These are phyloP conservation scores for Prunella himalayana DNA, from an alignment of 2,113 vertebrate genomes.

Conservation along the genomic window DNA sequence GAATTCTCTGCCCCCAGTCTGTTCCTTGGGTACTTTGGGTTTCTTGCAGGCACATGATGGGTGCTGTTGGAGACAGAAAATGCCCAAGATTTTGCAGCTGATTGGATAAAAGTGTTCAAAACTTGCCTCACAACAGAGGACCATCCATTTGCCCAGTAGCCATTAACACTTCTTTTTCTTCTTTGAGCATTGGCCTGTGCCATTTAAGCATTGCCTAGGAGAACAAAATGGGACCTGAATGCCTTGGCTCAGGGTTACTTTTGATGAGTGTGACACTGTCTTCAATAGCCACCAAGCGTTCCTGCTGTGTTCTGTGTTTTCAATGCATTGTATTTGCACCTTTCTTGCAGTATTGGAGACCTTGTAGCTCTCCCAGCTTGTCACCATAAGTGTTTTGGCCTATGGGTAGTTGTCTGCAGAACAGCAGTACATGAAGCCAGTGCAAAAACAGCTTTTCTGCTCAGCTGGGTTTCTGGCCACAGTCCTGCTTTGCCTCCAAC, in stretches of 20 bases:
- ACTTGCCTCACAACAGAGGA: neutral
- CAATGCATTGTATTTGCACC: neutral
- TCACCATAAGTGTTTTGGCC: neutral
- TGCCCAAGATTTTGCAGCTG: neutral
- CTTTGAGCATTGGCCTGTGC: neutral
- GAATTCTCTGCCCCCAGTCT: neutral
- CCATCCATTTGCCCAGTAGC: neutral
- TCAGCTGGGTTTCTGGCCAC: neutral
- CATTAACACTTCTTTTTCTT: neutral
- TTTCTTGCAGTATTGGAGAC: neutral
- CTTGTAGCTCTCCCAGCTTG: rapidly evolving
- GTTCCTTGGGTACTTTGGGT: neutral
- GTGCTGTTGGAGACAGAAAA: neutral
- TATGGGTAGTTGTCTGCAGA: neutral
- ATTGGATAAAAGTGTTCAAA: neutral
- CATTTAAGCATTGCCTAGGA: neutral
- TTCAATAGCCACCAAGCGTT: neutral
- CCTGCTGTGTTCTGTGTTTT: neutral
- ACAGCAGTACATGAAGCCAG: neutral
- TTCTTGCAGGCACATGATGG: neutral
- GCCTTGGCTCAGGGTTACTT: neutral
- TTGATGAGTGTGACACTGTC: neutral
- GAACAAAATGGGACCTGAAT: neutral
- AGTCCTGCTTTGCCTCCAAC: neutral
- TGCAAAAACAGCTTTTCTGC: neutral